Base-by-base conservation (phyloP, 92 coral and sea anemone genomes). In the Paragorgia papillata region DNA sequence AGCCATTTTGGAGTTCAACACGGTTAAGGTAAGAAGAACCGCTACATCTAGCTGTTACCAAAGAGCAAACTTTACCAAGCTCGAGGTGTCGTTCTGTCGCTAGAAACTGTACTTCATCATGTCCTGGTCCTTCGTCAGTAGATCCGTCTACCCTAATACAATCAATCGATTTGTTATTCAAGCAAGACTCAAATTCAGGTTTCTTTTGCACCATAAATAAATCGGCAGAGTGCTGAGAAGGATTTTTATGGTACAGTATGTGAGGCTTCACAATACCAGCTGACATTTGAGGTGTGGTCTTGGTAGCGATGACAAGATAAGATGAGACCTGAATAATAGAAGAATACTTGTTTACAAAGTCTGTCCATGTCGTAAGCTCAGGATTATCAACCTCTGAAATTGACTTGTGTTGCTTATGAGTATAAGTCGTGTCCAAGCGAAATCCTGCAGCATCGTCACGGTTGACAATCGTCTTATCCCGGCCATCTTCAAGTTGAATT, bases 211-310 rank as follows among this genome's bases (percentile, higher is more conserved):
- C 63, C 78, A 50, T 46, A 37, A 49, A 49, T 25, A 71, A 14
- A 49, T 71, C 64, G 22, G 78, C 78, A 22, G 19, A 5, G 55
- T 82, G 87, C 35, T 83, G 87, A 26, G 79, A 22, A 50, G 79
- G 87, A 64, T 83, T 65, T 32, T 83, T 66, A 25, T 82, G 87
- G 48, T 74, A 67, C 35, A 64, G 46, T 30, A 49, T 83, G 43
- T 83, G 87, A 34, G 87, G 59, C 27, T 83, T 83, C 37, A 83
- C 87, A 76, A 83, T 56, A 25, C 83, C 87, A 18, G 76, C 87
- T 50, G 77, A 83, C 60, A 33, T 7, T 50, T 75, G 60, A 19
- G 82, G 78, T 35, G 87, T 83, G 18, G 59, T 83, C 67, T 83
- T 66, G 33, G 83, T 83, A 22, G 61, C 87, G 28, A 25, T 37